Evolutionary conservation across 2,113 vertebrate genomes (phyloP), one percentile per base, ranked within the genome.

Genomic region (Panthera tigris): DNA sequence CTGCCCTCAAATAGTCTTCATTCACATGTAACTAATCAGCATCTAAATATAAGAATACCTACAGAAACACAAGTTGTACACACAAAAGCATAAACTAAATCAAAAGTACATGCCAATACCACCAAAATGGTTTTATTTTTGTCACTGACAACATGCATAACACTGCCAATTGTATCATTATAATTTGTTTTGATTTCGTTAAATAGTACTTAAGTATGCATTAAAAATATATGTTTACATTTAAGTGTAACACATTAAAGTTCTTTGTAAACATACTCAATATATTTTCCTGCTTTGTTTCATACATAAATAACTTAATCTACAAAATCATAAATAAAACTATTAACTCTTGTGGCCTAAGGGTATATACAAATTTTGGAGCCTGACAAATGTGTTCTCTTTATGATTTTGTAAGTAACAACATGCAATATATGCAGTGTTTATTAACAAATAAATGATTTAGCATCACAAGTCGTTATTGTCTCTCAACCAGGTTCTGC

Each of bases 211-310:
- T 95, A 87, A 63, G 61, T 96, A 71, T 89, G 87, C 79, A 97
- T 95, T 96, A 98, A 97, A 97, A 97, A 97, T 97, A 97, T 78
- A 97, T 36, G 33, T 95, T 95, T 97, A 98, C 74, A 97, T 91
- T 97, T 96, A 89, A 91, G 92, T 41, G 19, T 96, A 89, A 84
- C 69, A 94, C 50, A 97, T 52, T 91, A 95, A 89, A 95, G 48
- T 68, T 29, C 52, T 93, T 36, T 95, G 36, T 91, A 96, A 97
- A 97, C 80, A 91, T 21, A 81, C 41, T 94, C 63, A 97, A 73
- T 90, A 90, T 94, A 96, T 95, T 94, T 97, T 92, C 29, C 85
- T 95, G 86, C 76, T 97, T 89, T 97, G 41, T 85, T 88, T 95
- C 41, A 92, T 80, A 94, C 65, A 91, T 97, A 97, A 97, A 95